Percentiles rank a stretch among this genome's conserved stretches.
Evolutionary conservation across 2,888 invertebrate species (phyloP).

Genomic region (Blastobasis lacticolella): DNA sequence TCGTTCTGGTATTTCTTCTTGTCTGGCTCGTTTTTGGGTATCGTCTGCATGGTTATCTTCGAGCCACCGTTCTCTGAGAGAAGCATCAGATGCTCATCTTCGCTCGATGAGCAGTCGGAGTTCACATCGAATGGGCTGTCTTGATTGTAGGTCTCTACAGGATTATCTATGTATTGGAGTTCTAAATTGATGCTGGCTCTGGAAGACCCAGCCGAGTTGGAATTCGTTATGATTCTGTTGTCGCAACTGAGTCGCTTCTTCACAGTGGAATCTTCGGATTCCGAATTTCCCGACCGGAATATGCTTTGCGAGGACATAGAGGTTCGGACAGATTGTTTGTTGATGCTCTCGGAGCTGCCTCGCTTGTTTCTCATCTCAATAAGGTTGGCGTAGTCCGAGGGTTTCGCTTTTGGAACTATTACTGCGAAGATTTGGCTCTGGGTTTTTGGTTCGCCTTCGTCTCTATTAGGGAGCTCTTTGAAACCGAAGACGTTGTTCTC

Average conservation of each 20-base stretch:
- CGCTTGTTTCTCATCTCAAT: conserved; percentile 36
- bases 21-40: conserved; percentile 35
- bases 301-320: conserved; percentile 56
- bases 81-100: conserved; percentile 65
- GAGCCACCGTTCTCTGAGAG: conserved; percentile 63
- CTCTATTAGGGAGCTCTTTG: conserved; percentile 48
- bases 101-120: conserved; percentile 63
- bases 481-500: conserved; percentile 63
- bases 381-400: conserved; percentile 24
- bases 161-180: conserved; percentile 47
- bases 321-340: conserved; percentile 40
- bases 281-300: conserved; percentile 48
- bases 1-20: conserved; percentile 46
- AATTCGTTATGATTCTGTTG: conserved; percentile 46
- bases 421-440: conserved; percentile 64
- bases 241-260: conserved; percentile 66
- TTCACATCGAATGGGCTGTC: conserved; percentile 48
- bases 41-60: conserved; percentile 63
- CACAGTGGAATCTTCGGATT: conserved; percentile 58
- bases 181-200: conserved; percentile 59
- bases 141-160: conserved; percentile 36
- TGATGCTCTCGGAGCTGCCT: conserved; percentile 50
- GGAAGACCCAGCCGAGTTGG: conserved; percentile 50
- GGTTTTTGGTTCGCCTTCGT: conserved; percentile 30
- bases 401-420: conserved; percentile 60